Evolutionary conservation across 2,888 invertebrate species (phyloP).

Genomic region (Holacanthella duospinosa): DNA sequence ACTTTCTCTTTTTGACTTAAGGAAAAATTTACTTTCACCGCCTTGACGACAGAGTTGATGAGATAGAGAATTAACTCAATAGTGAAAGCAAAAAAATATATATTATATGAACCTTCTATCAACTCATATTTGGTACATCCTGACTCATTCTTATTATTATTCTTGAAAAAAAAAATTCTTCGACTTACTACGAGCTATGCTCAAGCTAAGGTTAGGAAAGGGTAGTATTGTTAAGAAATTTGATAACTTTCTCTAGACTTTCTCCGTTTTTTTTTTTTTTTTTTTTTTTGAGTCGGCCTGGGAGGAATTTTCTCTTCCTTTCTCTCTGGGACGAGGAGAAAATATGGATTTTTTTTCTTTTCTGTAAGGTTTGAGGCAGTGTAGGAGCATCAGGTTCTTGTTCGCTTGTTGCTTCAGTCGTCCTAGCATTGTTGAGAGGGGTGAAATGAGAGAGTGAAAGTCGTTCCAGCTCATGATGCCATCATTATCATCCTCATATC

Average conservation of each 20-base stretch:
- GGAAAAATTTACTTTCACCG: neutral
- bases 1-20: neutral
- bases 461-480: slow-evolving; percentile 14
- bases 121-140: too few species aligned
- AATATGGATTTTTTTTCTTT: slow-evolving; percentile 6
- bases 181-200: too few species aligned
- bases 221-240: neutral
- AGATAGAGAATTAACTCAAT: too few species aligned
- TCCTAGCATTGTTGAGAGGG: neutral
- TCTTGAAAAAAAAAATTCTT: too few species aligned
- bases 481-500: slow-evolving; percentile 12
- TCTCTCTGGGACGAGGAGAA: neutral
- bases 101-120: too few species aligned
- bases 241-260: neutral
- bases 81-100: too few species aligned
- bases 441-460: slow-evolving; percentile 6
- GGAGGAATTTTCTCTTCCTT: neutral
- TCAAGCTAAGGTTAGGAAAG: too few species aligned
- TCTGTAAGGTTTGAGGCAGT: neutral
- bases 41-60: neutral
- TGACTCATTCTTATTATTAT: too few species aligned
- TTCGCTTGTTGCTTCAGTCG: slow-evolving; percentile 1
- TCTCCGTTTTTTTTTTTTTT: neutral
- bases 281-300: too few species aligned
- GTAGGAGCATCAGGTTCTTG: neutral